A percentile compares a stretch with the other conserved stretches of the same genome.
Evolutionary conservation across 2,888 invertebrate genomes (phyloP).

Genomic region (Willowsia nigromaculata): DNA sequence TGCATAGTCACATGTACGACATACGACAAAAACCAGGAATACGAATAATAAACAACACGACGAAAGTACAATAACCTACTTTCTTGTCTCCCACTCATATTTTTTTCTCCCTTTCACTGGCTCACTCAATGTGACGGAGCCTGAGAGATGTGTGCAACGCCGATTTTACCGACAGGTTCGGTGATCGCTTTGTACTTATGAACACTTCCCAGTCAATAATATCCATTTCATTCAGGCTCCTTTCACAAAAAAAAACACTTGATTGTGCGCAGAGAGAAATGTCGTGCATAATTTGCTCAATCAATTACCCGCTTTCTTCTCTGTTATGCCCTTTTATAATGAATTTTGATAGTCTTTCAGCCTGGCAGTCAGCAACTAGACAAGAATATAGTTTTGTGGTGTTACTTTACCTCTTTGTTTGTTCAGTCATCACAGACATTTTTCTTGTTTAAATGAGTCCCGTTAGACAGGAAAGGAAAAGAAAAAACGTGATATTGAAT

Average conservation of each 20-base stretch:
- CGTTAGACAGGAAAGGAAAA: slow-evolving; percentile 28
- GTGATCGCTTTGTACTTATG: not conserved
- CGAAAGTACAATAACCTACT: slow-evolving; percentile 66
- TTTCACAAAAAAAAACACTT: not conserved
- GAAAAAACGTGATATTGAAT: not conserved
- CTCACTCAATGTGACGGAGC: slow-evolving; percentile 48
- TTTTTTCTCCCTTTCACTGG: slow-evolving; percentile 19
- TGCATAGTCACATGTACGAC: not conserved
- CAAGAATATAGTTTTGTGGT: not conserved
- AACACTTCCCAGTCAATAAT: not conserved
- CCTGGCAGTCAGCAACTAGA: not conserved
- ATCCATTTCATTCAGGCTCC: slow-evolving; percentile 7
- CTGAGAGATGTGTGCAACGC: not conserved
- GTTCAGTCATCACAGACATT: not conserved
- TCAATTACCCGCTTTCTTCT: not conserved
- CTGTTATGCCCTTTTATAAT: not conserved
- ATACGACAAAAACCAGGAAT: slow-evolving; percentile 3
- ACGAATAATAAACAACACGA: slow-evolving; percentile 37
- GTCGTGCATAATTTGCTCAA: not conserved
- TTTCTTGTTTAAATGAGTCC: slow-evolving; percentile 48
- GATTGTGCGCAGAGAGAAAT: not conserved
- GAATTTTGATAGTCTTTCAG: not conserved
- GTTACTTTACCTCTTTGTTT: slow-evolving; percentile 22
- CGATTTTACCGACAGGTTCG: not conserved
- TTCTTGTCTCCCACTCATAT: slow-evolving; percentile 24